These are phyloP conservation scores for Scelioninae gen. 1 DNA, from an alignment of 2,888 invertebrate species.

Conservation along the genomic window DNA sequence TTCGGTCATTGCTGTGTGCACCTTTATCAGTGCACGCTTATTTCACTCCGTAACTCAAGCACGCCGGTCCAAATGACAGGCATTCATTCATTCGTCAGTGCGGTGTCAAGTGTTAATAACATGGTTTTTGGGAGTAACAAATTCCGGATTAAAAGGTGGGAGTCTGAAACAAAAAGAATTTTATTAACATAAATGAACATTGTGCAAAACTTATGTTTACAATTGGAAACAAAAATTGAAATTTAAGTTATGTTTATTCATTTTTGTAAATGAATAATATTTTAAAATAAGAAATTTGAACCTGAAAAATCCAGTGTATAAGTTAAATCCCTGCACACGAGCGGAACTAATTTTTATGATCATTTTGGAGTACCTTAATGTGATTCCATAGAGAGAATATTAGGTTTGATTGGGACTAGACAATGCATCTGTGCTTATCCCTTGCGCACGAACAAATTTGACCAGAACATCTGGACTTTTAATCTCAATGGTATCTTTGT, in stretches of 20 bases:
- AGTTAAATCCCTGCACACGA: not conserved
- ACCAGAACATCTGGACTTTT: slow-evolving; percentile 45
- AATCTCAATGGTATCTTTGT: slow-evolving; percentile 8
- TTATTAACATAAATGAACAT: not conserved
- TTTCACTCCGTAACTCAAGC: not conserved
- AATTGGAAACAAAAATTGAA: no score
- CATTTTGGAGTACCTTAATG: not conserved
- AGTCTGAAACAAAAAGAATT: not conserved
- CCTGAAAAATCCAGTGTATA: not conserved
- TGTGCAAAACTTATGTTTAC: no score
- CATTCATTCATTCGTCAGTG: slow-evolving; percentile 77
- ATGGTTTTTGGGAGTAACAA: slow-evolving; percentile 85
- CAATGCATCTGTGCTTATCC: not conserved
- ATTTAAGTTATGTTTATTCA: no score
- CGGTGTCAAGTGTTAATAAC: slow-evolving; percentile 80
- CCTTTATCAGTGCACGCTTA: not conserved
- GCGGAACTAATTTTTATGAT: not conserved
- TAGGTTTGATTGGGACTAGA: not conserved
- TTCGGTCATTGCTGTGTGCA: slow-evolving; percentile 18
- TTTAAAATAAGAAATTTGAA: no score
- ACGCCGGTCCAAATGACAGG: slow-evolving; percentile 78
- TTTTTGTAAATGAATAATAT: no score
- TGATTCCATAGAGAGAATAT: not conserved
- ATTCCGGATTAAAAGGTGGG: slow-evolving; percentile 85
- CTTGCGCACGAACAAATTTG: slow-evolving; percentile 1